Conservation (phyloP, 2,113 vertebrate genomes). For the Seriola dumerili region DNA sequence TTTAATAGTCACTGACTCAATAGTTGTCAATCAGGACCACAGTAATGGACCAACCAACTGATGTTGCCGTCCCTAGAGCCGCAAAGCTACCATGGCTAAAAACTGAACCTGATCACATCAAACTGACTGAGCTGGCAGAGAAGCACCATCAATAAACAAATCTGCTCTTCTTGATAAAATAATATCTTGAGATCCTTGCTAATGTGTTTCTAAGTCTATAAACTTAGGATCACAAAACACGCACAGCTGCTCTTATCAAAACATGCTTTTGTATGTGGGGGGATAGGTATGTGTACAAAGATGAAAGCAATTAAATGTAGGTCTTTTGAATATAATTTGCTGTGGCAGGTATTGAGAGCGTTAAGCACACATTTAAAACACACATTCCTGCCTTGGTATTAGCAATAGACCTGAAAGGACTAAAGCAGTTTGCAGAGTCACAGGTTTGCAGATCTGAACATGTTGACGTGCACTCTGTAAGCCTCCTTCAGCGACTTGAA, state of each 20-base stretch:
- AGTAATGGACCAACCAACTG: too few relatives aligned
- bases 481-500: not conserved
- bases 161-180: conserved; percentile 10
- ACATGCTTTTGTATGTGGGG: conserved; percentile 22
- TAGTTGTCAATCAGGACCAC: too few relatives aligned
- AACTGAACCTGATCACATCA: not conserved
- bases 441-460: conserved; percentile 58
- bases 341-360: conserved; percentile 56
- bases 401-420: conserved; percentile 29
- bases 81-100: too few relatives aligned
- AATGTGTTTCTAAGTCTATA: not conserved
- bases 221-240: conserved; percentile 7
- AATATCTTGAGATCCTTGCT: not conserved
- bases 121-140: not conserved
- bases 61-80: not conserved
- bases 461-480: conserved; percentile 32
- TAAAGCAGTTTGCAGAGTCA: conserved; percentile 37
- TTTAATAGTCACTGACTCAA: too few relatives aligned
- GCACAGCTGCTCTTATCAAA: conserved; percentile 37
- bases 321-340: conserved; percentile 58
- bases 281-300: conserved; percentile 38
- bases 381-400: conserved; percentile 61
- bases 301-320: conserved; percentile 47
- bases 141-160: not conserved
- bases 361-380: conserved; percentile 35